These are phyloP conservation scores for Drosophila kikkawai DNA, from an alignment of 1,140 invertebrate species.

Conservation along the genomic window DNA sequence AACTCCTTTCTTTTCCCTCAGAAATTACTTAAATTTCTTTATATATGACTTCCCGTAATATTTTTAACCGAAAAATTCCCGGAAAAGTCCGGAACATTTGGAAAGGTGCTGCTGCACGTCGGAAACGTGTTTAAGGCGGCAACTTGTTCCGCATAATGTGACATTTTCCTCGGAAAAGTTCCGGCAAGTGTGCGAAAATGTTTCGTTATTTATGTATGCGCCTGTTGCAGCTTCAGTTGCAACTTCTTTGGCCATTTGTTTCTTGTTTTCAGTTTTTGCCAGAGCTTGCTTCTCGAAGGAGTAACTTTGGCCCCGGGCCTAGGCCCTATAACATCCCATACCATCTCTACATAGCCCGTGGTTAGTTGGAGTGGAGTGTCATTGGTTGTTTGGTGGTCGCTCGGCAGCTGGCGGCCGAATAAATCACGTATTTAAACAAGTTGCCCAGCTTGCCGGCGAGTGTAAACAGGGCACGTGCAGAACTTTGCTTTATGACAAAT, in stretches of 20 bases:
- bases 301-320: constrained; percentile 57
- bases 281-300: constrained; percentile 26
- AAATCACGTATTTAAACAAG: constrained; percentile 83
- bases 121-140: constrained; percentile 57
- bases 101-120: constrained; percentile 62
- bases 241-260: constrained; percentile 74
- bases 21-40: constrained; percentile 21
- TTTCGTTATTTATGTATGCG: constrained; percentile 80
- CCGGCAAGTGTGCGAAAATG: constrained; percentile 62
- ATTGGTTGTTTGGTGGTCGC: constrained; percentile 47
- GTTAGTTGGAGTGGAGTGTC: constrained; percentile 35
- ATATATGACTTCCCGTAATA: constrained; percentile 18
- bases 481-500: constrained; percentile 83
- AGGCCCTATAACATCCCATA: constrained; percentile 27
- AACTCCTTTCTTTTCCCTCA: not conserved
- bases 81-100: constrained; percentile 12
- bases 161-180: constrained; percentile 65
- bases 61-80: constrained; percentile 20
- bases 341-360: constrained; percentile 21
- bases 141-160: constrained; percentile 78
- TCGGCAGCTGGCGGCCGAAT: constrained; percentile 72
- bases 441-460: constrained; percentile 65
- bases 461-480: constrained; percentile 76
- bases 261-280: constrained; percentile 36
- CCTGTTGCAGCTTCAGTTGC: constrained; percentile 69